Evolutionary conservation across 2,113 vertebrate species (phyloP).

Genomic region (Nematolebias whitei): DNA sequence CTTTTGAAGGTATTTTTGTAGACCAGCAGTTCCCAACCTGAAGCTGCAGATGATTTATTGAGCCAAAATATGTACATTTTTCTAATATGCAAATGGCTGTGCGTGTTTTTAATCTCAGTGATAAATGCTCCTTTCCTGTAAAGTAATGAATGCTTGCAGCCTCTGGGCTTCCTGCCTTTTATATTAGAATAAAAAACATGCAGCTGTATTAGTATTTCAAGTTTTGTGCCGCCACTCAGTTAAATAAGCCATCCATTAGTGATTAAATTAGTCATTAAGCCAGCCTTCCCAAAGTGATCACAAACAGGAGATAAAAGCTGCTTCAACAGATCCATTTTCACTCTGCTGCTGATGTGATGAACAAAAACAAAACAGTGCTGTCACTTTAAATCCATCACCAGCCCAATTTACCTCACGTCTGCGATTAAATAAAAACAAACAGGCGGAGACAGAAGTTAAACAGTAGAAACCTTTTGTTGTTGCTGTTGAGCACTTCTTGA

Average conservation of each 20-base stretch:
- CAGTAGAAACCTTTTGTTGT: no score
- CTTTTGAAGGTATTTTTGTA: conserved; percentile 14
- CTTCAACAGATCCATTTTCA: background rate
- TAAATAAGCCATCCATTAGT: conserved; percentile 5
- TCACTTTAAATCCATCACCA: conserved; percentile 5
- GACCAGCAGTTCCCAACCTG: conserved; percentile 22
- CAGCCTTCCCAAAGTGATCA: conserved; percentile 8
- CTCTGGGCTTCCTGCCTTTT: conserved; percentile 23
- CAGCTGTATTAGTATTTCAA: conserved; percentile 22
- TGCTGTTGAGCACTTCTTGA: no score
- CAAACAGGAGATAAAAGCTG: background rate
- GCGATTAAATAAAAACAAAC: conserved; percentile 2
- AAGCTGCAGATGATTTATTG: conserved; percentile 51
- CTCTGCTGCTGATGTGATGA: conserved; percentile 1
- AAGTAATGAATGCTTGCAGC: conserved; percentile 42
- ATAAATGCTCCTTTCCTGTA: conserved; percentile 49
- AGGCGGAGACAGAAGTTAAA: background rate
- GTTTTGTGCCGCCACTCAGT: conserved; percentile 18
- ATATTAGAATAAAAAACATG: conserved; percentile 26
- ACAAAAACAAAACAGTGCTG: background rate
- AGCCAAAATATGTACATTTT: conserved; percentile 32
- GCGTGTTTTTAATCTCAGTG: conserved; percentile 50
- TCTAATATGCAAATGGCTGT: conserved; percentile 51
- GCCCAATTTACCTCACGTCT: background rate
- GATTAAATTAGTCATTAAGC: conserved; percentile 21